Percentiles rank a stretch among this genome's conserved stretches.
These are phyloP conservation scores for Clarias pachynema DNA, from an alignment of 2,797 vertebrate species.

Conservation along the genomic window DNA sequence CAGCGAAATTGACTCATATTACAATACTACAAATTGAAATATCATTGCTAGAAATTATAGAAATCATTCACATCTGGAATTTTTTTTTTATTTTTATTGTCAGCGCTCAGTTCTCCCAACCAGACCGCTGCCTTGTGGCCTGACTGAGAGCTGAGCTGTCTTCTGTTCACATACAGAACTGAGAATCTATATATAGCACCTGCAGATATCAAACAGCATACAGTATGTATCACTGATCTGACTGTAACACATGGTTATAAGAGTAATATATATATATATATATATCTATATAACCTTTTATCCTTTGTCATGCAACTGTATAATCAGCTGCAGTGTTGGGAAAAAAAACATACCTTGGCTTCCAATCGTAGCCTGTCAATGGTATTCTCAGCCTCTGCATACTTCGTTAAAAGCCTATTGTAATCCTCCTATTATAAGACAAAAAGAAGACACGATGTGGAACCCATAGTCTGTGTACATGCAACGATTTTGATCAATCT, in stretches of 20 bases:
- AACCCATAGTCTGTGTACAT: neutral
- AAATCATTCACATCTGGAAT: neutral
- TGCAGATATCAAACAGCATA: conserved; percentile 16
- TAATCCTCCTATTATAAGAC: conserved; percentile 83
- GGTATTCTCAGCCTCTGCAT: conserved; percentile 92
- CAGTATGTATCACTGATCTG: neutral
- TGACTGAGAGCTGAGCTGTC: conserved; percentile 18
- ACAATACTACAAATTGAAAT: neutral
- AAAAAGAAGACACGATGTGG: neutral
- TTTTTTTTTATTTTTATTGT: too few relatives aligned
- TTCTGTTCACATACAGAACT: conserved; percentile 27
- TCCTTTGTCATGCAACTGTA: too few relatives aligned
- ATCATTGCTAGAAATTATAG: neutral
- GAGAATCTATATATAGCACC: conserved; percentile 44
- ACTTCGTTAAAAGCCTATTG: conserved; percentile 89
- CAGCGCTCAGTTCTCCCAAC: neutral
- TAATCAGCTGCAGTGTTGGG: neutral
- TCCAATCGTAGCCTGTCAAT: conserved; percentile 91
- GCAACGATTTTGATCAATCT: neutral
- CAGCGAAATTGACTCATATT: neutral
- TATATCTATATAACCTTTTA: neutral
- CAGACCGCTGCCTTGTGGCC: conserved; percentile 2
- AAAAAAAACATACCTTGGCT: conserved; percentile 82
- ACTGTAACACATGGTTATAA: neutral
- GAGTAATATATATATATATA: neutral